Base-by-base conservation (phyloP, 2,888 invertebrate species). In the Callyntrura guangdongensis region DNA sequence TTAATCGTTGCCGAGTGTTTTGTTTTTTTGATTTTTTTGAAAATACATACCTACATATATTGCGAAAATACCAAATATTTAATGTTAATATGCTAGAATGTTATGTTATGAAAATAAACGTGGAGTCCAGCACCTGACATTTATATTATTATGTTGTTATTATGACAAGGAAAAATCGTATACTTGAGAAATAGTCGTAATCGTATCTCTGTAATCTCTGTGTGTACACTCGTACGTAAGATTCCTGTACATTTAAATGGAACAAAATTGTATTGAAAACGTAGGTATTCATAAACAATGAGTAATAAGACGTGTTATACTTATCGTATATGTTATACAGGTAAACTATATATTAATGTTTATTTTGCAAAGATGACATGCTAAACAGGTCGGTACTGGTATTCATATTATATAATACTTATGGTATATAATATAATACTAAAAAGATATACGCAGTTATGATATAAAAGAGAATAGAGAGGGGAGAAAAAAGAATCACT, bases 51-150 rank as follows among this genome's bases (percentile, higher is more conserved):
- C 36, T 36, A 36, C 36, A 36, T 36, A 36, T 6, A 36, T 36
- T 36, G 36, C 36, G 36, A 64, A 67, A 27, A 69, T 69, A 69
- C 69, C 69, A 69, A 69, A 69, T 69, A 69, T 69, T 67, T 45
- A 36, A 69, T 45, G 36, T 69, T 2, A 69, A n/a, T 36, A 36
- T n/a, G 20, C 17, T 17, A 53, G 14, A 6, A 53, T 14, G 14
- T 53, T 53, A 53, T 53, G 12, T 6, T 59, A 17, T 14, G n/a
- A 9, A 36, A 36, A 59, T 17, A 61, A 9, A 20, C 17, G 61
- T 67, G 27, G 67, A 67, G 27, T 67, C 67, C 67, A 67, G 67
- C 67, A 67, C 67, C 67, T 27, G 67, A 67, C 22, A 27, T 67
- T 27, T 67, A 27, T 67, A 27, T 27, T 25, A 5, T 67, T 27